A percentile compares a stretch with the other conserved stretches of the same genome.
These are phyloP conservation scores for Gnathonemus echidnorhynchus DNA, from an alignment of 2,113 vertebrate genomes.

Conservation along the genomic window DNA sequence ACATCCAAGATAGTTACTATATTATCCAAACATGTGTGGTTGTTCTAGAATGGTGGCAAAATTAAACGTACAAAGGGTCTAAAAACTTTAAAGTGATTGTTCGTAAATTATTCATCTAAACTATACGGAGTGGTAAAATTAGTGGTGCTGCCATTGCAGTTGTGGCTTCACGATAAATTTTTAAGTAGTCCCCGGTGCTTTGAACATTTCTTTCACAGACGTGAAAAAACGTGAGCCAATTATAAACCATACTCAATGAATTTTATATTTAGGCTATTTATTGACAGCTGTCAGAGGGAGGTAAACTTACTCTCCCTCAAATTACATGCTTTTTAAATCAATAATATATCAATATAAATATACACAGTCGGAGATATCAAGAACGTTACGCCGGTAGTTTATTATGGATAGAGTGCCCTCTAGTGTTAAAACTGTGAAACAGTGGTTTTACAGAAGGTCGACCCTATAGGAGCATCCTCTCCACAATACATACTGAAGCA, in stretches of 20 bases:
- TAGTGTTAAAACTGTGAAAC: slow-evolving; percentile 32
- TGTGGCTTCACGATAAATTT: not conserved
- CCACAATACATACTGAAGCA: not conserved
- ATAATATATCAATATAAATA: not conserved
- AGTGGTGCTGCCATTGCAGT: not conserved
- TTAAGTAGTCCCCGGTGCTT: not conserved
- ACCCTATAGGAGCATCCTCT: not conserved
- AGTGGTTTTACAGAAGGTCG: not conserved
- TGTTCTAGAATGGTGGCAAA: not conserved
- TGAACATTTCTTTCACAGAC: not conserved
- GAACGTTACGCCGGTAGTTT: slow-evolving; percentile 3
- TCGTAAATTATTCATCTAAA: not conserved
- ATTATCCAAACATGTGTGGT: not conserved
- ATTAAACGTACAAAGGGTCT: not conserved
- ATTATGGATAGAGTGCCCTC: slow-evolving; percentile 42
- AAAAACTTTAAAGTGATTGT: not conserved
- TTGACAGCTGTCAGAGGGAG: not conserved
- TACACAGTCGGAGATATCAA: not conserved
- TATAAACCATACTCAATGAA: not conserved
- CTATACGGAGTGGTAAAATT: not conserved
- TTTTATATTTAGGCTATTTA: not conserved
- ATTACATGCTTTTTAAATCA: not conserved
- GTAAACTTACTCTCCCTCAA: not conserved
- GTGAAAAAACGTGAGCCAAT: not conserved
- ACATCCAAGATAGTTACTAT: not conserved